Percentiles rank a stretch among this genome's conserved stretches.
Evolutionary conservation across 1,140 invertebrate species (phyloP).

Genomic region (Apis cerana): DNA sequence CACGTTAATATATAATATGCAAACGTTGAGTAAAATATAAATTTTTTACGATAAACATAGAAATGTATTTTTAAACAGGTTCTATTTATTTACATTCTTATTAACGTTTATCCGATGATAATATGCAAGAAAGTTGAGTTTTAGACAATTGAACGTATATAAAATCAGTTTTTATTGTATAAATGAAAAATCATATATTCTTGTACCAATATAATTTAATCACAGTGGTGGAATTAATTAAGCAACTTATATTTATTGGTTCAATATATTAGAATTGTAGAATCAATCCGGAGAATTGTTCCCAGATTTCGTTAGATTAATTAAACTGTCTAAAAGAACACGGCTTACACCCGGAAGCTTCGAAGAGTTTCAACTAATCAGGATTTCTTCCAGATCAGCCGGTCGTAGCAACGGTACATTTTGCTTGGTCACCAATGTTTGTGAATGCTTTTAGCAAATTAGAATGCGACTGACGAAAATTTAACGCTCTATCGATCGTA

Average conservation of each 20-base stretch:
- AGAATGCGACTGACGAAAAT: slow-evolving; percentile 34
- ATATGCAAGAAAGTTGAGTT: background rate
- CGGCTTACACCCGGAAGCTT: slow-evolving; percentile 9
- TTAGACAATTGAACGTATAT: no score
- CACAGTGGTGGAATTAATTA: background rate
- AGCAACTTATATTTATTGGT: background rate
- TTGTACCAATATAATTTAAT: background rate
- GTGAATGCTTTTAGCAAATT: slow-evolving; percentile 48
- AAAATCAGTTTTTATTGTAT: no score
- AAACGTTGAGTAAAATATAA: background rate
- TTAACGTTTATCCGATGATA: background rate
- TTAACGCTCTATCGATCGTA: background rate
- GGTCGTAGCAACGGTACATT: slow-evolving; percentile 8
- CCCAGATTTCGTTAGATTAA: slow-evolving; percentile 19
- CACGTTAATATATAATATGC: background rate
- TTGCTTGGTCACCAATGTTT: slow-evolving; percentile 41
- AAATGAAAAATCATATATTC: no score
- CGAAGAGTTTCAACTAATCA: slow-evolving; percentile 36
- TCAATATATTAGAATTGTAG: background rate
- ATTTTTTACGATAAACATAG: background rate
- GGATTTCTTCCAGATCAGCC: slow-evolving; percentile 26
- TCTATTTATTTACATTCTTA: background rate
- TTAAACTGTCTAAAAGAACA: slow-evolving; percentile 23
- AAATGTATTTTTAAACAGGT: background rate
- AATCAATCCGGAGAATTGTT: background rate